Base-by-base conservation (phyloP, 1,140 invertebrate genomes). In the Samia ricini region DNA sequence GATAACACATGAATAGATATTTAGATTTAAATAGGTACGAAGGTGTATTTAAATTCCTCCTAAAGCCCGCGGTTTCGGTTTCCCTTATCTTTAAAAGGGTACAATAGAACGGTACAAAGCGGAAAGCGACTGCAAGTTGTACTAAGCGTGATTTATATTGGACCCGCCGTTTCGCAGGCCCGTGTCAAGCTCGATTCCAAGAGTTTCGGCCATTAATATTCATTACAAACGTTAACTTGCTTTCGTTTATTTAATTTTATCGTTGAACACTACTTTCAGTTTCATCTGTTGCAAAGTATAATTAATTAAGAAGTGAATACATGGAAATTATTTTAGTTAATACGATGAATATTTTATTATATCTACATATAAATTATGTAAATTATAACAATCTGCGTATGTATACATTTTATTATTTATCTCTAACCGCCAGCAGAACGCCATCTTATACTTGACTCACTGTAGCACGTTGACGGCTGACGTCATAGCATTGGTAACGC, bases 201-300 rank as follows among this genome's bases (percentile, higher is more conserved):
- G 78, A 81, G 74, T 85, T 83, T 79, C 63, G 62, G 56, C 72
- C 83, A 86, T 84, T 85, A 83, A 86, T 86, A 82, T 86, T 83
- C 81, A 86, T 86, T 86, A 85, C 66, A 75, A 77, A 65, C 72
- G 69, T 69, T 69, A 68, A 78, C 64, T 76, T 78, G 69, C 77
- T 76, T 70, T 64, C 69, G 66, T 80, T 77, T 85, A 81, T 82
- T 84, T 80, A 80, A 79, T 77, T 83, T 71, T 73, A 75, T 69
- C 67, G 64, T 55, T 26, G 65, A 63, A 62, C 63, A 72, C 70
- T 70, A 77, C 63, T 76, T 68, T 69, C 58, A 58, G 33, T 29
- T 22, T 18, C 24, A n/a, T 8, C n/a, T 2, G 29, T 57, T 33
- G 22, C n/a, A 56, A 56, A 29, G 24, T 56, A 15, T 26, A 26